Evolutionary conservation across 1,140 invertebrate genomes (phyloP), one percentile per base, ranked within the genome.

Genomic region (Thaumatotibia leucotreta): DNA sequence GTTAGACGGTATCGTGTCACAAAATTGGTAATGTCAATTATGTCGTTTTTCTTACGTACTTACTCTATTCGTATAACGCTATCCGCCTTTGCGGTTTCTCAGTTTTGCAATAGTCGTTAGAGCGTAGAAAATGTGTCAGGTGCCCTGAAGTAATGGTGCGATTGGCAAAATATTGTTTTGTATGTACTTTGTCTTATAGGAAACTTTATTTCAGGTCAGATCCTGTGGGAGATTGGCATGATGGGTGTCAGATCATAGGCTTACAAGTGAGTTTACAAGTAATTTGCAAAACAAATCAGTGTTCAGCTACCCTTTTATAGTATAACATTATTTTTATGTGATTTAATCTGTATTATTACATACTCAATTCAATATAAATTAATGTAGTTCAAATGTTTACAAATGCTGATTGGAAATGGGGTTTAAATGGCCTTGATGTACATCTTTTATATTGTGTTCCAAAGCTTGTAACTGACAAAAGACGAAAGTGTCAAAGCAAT

Each of bases 91-190:
- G 79, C 81, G 80, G 80, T 82, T 72, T 72, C 39, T 17, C 17
- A 83, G 77, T 89, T 90, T 90, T 90, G 88, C 82, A 90, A 90
- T 75, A 78, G 77, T 84, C 85, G 83, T 83, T 84, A 82, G 85
- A 90, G 79, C 88, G 86, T 90, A 80, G 83, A 89, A 90, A 88
- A 79, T 79, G 84, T 90, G 88, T 89, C 86, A 88, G 81, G 73
- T 78, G 61, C 54, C 17, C 63, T 54, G 50, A 61, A 33, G 27
- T 31, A 23, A 5, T 24, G 33, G 50, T 29, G 24, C 24, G 24
- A 45, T 50, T 35, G 63, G 24, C 50, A n/a, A 45, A 64, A 50
- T 2, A 27, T 64, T 8, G 63, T 23, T 29, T 64, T 29, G 45
- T 35, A 9, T 64, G 20, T 32, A 11, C 1, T 27, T 39, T 11